phyloP scores from a whole-genome alignment of 2,113 vertebrate genomes.

The Hymenochirus boettgeri region DNA sequence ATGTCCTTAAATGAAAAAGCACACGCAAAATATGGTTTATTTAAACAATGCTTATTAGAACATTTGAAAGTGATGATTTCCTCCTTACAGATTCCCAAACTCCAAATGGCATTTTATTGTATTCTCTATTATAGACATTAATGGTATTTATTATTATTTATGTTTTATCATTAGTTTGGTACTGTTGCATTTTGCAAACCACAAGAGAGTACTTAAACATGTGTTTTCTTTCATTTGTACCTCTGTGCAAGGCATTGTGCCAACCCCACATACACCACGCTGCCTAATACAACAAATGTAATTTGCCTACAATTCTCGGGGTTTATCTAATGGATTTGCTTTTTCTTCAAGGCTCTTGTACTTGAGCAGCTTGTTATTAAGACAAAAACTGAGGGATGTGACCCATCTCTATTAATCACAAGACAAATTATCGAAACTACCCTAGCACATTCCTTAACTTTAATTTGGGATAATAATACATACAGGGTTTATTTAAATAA shows the following conservation, averaged over 20 bases:
- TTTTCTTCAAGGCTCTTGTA: constrained; percentile 34
- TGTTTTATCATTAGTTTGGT: no score
- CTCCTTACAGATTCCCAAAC: no score
- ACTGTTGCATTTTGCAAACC: constrained; percentile 15
- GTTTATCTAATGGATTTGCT: constrained; percentile 46
- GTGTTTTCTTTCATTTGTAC: constrained; percentile 38
- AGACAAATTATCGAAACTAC: constrained; percentile 48
- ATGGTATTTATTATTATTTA: no score
- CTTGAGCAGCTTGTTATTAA: constrained; percentile 43
- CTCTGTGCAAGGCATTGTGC: constrained; percentile 39
- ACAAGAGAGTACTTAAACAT: constrained; percentile 9
- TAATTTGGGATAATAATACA: no score
- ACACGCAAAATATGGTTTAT: no score
- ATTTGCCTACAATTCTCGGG: constrained; percentile 32
- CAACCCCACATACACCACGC: constrained; percentile 1
- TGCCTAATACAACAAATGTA: constrained; percentile 27
- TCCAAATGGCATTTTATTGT: no score
- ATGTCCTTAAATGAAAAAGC: no score
- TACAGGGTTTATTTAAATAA: no score
- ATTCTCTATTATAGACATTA: no score
- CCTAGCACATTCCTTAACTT: no score
- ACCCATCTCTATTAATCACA: constrained; percentile 45
- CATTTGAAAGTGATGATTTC: no score
- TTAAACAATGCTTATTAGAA: no score
- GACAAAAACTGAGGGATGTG: constrained; percentile 41